Percentiles rank a stretch among this genome's conserved stretches.
phyloP scores from a whole-genome alignment of 2,113 vertebrate genomes.

The Malurus melanocephalus region DNA sequence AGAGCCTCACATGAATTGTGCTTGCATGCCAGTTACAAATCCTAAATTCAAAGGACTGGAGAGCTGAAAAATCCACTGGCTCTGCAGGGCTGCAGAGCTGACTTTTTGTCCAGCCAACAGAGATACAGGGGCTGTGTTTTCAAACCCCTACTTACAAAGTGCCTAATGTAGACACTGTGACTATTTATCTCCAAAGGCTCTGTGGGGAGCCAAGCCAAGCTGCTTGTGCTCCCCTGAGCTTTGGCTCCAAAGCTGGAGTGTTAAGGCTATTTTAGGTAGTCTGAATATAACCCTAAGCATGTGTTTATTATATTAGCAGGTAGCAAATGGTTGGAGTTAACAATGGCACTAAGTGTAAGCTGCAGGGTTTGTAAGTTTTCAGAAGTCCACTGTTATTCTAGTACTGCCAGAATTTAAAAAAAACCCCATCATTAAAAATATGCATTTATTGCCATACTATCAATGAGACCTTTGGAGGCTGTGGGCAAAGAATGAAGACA shows the following conservation, averaged over 20 bases:
- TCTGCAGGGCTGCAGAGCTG: background rate
- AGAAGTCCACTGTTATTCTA: background rate
- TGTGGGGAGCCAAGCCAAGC: background rate
- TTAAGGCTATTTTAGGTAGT: conserved; percentile 18
- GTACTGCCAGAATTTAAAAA: background rate
- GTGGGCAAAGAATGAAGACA: background rate
- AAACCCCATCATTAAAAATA: background rate
- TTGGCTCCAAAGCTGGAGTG: background rate
- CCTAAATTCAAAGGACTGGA: background rate
- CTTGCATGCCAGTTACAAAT: background rate
- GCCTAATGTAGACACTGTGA: background rate
- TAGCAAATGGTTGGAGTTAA: background rate
- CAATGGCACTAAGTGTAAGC: background rate
- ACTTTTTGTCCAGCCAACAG: background rate
- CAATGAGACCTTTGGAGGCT: background rate
- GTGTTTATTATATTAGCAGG: conserved; percentile 10
- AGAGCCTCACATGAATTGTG: background rate
- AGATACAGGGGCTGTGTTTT: background rate
- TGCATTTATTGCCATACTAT: background rate
- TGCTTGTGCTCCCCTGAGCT: background rate
- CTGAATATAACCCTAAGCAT: background rate
- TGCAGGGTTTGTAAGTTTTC: background rate
- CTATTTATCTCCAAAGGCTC: background rate
- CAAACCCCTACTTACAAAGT: background rate
- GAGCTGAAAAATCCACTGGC: background rate